Evolutionary conservation across 53 echinoderm and acorn worm species (phyloP).

Genomic region (Luidia sarsii): DNA sequence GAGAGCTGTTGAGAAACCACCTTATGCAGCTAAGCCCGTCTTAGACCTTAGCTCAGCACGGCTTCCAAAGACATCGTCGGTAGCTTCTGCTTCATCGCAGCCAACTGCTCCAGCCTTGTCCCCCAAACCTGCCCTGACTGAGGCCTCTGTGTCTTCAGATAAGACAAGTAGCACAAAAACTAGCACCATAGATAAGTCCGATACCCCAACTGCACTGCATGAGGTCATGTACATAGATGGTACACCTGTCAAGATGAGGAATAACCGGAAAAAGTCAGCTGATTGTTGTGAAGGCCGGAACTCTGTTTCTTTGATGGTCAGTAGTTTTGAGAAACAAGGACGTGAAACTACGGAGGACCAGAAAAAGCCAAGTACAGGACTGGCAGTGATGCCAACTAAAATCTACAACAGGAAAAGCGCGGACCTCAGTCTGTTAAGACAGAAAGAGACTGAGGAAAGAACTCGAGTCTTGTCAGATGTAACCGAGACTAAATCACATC

Average conservation of each 20-base stretch:
- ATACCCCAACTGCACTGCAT: no score
- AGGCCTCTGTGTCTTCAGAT: no score
- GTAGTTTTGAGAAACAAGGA: not conserved
- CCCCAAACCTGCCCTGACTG: no score
- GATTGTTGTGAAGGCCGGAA: not conserved
- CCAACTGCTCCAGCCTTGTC: no score
- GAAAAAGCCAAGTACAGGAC: not conserved
- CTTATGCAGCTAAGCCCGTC: not conserved
- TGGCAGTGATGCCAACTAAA: not conserved
- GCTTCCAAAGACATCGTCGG: no score
- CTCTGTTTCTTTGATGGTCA: slow-evolving; percentile 17
- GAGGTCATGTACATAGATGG: slow-evolving; percentile 13
- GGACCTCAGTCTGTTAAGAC: not conserved
- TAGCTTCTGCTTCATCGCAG: no score
- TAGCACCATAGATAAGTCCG: no score
- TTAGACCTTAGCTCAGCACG: no score
- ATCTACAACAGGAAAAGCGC: slow-evolving; percentile 6
- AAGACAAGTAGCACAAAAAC: no score
- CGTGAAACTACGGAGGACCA: no score
- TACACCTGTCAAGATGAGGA: slow-evolving; percentile 16
- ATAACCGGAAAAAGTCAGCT: not conserved
- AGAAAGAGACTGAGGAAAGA: not conserved
- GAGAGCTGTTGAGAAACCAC: not conserved
- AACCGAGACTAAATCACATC: no score
- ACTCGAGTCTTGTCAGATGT: no score